Evolutionary conservation across 2,888 invertebrate species (phyloP).

Genomic region (Halictus ligatus): DNA sequence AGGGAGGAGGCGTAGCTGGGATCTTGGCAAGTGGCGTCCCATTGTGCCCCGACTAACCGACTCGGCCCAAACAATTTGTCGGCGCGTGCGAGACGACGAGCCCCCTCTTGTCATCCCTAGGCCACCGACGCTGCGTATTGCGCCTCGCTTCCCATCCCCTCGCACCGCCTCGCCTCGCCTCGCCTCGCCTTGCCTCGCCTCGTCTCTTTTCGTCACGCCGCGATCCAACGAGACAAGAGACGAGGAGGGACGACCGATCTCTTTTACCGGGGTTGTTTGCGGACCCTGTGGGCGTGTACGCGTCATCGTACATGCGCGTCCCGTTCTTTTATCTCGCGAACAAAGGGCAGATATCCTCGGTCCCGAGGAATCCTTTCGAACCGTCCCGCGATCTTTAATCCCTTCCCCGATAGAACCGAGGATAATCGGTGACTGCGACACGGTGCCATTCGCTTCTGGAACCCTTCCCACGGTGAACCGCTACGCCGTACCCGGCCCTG

Average conservation of each 20-base stretch:
- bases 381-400: conserved; percentile 8
- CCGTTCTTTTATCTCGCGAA: conserved; percentile 42
- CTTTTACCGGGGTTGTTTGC: conserved; percentile 64
- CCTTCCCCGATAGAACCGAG: background rate
- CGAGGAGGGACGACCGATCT: conserved; percentile 27
- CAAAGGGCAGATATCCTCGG: background rate
- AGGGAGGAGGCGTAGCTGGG: conserved; percentile 79
- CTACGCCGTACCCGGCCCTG: background rate
- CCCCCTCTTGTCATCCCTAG: conserved; percentile 55
- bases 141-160: background rate
- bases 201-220: background rate
- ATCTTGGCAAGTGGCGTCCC: conserved; percentile 80
- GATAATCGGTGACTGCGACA: background rate
- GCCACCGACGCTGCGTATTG: background rate
- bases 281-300: conserved; percentile 64
- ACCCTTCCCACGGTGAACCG: conserved; percentile 6
- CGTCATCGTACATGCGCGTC: conserved; percentile 56
- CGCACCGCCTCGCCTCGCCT: background rate
- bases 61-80: conserved; percentile 84
- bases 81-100: conserved; percentile 68
- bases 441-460: background rate
- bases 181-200: background rate
- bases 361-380: conserved; percentile 3
- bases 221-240: background rate
- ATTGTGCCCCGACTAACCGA: conserved; percentile 83